A percentile compares a stretch with the other conserved stretches of the same genome.
Evolutionary conservation across 2,797 vertebrate genomes (phyloP).

Genomic region (Chaenodraco wilsoni): DNA sequence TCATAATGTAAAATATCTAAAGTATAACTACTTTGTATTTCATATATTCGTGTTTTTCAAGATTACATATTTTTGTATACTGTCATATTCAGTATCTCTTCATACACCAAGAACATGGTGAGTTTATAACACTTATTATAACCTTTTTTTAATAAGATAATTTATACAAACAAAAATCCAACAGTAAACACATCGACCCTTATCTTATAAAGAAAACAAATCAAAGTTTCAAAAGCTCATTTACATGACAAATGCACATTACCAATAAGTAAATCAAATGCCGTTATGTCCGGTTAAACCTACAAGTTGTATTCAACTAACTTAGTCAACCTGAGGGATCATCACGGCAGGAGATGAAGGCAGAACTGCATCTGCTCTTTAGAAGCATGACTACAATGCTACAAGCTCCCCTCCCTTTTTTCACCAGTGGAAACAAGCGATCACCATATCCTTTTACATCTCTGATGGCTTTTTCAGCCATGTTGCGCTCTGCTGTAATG

Average conservation of each 20-base stretch:
- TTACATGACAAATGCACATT: not conserved
- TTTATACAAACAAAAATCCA: too few species aligned
- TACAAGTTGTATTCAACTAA: not conserved
- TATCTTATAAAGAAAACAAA: not conserved
- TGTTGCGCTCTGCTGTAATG: conserved; percentile 74
- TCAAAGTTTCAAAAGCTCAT: not conserved
- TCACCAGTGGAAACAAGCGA: conserved; percentile 79
- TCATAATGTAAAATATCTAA: too few species aligned
- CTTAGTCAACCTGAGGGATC: not conserved
- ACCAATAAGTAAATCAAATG: not conserved
- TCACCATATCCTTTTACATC: conserved; percentile 78
- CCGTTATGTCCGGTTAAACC: too few species aligned
- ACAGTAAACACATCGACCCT: too few species aligned
- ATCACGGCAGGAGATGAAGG: conserved; percentile 34
- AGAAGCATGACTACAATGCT: conserved; percentile 58
- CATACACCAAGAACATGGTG: not conserved
- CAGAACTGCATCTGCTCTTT: conserved; percentile 39
- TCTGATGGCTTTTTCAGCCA: conserved; percentile 76
- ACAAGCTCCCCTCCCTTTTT: conserved; percentile 62
- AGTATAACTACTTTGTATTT: too few species aligned
- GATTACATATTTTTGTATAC: too few species aligned
- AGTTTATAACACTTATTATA: not conserved
- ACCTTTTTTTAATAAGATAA: too few species aligned
- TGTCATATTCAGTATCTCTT: not conserved
- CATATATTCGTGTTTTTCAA: too few species aligned